Evolutionary conservation across 2,113 vertebrate genomes (phyloP), one percentile per base, ranked within the genome.

Genomic region (Callionymus lyra): DNA sequence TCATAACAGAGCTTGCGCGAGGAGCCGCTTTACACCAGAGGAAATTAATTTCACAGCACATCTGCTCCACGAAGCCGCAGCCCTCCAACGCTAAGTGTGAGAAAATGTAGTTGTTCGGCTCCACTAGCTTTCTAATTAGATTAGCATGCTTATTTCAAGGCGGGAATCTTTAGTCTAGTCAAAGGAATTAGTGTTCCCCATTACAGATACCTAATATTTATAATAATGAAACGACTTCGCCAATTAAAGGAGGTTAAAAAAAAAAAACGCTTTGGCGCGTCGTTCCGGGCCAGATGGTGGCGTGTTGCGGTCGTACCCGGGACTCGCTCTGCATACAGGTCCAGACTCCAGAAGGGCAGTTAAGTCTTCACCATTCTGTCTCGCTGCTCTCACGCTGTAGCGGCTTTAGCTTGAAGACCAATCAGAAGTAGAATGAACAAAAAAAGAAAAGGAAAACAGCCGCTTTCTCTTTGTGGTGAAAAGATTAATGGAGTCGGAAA

Each of bases 11-110:
- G 77, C 76, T 68, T 59, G 59, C 46, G 68, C 69, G 76, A 53
- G 57, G 76, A 82, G 91, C 79, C 85, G 94, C 90, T 93, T 97
- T 95, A 94, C 92, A 97, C 91, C 92, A 97, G 91, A 95, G 91
- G 93, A 98, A 97, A 98, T 98, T 97, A 96, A 97, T 98, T 98
- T 97, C 93, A 91, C 92, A 94, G 93, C 91, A 91, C 95, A 98
- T 98, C 95, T 97, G 95, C 91, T 92, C 90, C 86, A 91, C 91
- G 88, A 94, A 92, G 91, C 90, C 90, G 76, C 81, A 79, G 86
- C 90, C 88, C 84, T 88, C 87, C 89, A 92, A 92, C 88, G 91
- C 91, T 94, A 94, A 98, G 91, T 89, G 88, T 83, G 89, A 91
- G 91, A 86, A 90, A 94, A 90, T 88, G 87, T 88, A 85, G 86